A percentile compares a stretch with the other conserved stretches of the same genome.
Evolutionary conservation across 2,113 vertebrate species (phyloP).

Genomic region (Lathamus discolor): DNA sequence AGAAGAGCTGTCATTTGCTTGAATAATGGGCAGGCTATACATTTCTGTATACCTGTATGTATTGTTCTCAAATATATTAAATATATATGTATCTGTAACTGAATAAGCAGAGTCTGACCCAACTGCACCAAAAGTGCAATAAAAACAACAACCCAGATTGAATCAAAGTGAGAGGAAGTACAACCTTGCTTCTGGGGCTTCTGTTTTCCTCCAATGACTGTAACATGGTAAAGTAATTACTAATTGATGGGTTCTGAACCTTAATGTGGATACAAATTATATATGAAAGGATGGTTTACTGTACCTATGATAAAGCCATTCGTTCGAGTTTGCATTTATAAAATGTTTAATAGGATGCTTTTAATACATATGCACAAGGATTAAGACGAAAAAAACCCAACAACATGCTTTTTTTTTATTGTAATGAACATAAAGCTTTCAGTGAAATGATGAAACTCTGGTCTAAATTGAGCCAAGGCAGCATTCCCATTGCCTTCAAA

Average conservation of each 20-base stretch:
- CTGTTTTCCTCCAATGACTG: not conserved
- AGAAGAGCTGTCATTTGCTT: not conserved
- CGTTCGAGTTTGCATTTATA: not conserved
- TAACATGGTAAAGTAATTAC: not conserved
- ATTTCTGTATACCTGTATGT: not conserved
- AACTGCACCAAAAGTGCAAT: not conserved
- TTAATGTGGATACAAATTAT: not conserved
- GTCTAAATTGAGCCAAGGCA: not conserved
- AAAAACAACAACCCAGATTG: not conserved
- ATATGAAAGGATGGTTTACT: not conserved
- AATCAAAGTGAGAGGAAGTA: not conserved
- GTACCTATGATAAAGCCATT: not conserved
- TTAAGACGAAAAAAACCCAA: not conserved
- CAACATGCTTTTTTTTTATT: not conserved
- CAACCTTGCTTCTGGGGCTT: not conserved
- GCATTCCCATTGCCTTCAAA: not conserved
- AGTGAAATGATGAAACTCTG: not conserved
- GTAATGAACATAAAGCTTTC: not conserved
- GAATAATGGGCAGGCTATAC: not conserved
- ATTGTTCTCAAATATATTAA: not conserved
- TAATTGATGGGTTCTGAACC: not conserved
- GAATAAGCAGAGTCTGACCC: not conserved
- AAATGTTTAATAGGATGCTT: not conserved
- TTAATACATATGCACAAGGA: not conserved
- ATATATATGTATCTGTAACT: not conserved